phyloP scores from a whole-genome alignment of 2,113 vertebrate species.

The Catagonus wagneri region DNA sequence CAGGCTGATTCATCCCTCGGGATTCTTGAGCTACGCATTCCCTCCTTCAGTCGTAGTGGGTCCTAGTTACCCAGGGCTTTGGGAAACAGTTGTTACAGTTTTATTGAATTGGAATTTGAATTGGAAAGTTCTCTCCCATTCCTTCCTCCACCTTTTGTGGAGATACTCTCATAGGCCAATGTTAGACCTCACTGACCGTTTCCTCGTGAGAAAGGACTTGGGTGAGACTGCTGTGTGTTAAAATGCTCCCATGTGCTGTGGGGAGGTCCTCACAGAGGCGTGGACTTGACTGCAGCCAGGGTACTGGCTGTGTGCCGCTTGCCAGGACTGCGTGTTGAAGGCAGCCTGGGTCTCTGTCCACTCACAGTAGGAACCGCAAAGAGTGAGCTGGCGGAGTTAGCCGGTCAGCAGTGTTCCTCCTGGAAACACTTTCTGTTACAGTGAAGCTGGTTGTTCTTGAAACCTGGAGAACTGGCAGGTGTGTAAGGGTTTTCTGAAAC shows the following conservation, averaged over 20 bases:
- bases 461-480: neutral
- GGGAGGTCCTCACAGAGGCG: neutral
- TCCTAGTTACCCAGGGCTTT: neutral
- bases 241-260: neutral
- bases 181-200: neutral
- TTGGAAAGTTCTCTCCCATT: neutral
- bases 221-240: neutral
- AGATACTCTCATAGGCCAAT: neutral
- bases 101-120: neutral
- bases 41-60: neutral
- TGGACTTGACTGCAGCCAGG: neutral
- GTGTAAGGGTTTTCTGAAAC: neutral
- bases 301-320: neutral
- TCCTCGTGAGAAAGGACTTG: neutral
- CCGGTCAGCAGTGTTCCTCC: neutral
- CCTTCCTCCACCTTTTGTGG: neutral
- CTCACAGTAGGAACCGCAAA: neutral
- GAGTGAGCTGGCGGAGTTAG: neutral
- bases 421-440: neutral
- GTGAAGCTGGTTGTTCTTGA: neutral
- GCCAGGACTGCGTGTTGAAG: neutral
- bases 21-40: neutral
- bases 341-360: accelerated
- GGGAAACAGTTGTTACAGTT: slow-evolving; percentile 37
- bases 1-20: neutral